phyloP scores from a whole-genome alignment of 2,797 vertebrate species.

The Macrochelys suwanniensis region DNA sequence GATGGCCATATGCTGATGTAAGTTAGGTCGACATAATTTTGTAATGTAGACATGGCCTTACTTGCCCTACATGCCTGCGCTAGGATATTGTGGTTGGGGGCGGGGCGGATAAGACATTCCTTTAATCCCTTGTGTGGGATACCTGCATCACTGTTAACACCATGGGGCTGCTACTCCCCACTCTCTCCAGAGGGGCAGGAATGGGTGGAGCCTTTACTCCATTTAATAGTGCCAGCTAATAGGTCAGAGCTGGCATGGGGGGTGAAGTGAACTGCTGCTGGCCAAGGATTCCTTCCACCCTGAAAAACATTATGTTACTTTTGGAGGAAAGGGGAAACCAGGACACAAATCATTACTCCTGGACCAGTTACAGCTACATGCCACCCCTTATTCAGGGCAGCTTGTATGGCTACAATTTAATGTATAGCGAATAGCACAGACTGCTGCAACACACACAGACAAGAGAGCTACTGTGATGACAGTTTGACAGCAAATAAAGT shows the following conservation, averaged over 20 bases:
- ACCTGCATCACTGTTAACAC: not conserved
- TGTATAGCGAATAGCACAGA: not conserved
- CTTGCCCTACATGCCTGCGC: too few relatives aligned
- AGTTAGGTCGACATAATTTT: too few relatives aligned
- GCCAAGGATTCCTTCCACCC: not conserved
- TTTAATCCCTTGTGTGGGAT: not conserved
- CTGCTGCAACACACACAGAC: not conserved
- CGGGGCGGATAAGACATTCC: rapidly evolving
- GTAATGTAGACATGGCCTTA: too few relatives aligned
- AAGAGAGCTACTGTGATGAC: not conserved
- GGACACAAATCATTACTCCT: not conserved
- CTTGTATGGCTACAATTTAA: not conserved
- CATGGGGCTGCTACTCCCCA: not conserved
- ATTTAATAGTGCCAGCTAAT: rapidly evolving
- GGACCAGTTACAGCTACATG: not conserved
- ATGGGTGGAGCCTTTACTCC: not conserved
- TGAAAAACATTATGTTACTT: slow-evolving; percentile 25
- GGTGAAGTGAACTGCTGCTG: not conserved
- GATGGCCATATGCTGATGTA: too few relatives aligned
- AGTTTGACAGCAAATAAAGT: not conserved
- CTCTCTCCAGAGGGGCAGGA: not conserved
- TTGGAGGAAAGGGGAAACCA: not conserved
- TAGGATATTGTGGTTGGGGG: too few relatives aligned
- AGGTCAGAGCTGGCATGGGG: not conserved
- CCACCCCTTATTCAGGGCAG: not conserved